phyloP scores from a whole-genome alignment of 2,113 vertebrate genomes.

The Pollimyrus isidori region DNA sequence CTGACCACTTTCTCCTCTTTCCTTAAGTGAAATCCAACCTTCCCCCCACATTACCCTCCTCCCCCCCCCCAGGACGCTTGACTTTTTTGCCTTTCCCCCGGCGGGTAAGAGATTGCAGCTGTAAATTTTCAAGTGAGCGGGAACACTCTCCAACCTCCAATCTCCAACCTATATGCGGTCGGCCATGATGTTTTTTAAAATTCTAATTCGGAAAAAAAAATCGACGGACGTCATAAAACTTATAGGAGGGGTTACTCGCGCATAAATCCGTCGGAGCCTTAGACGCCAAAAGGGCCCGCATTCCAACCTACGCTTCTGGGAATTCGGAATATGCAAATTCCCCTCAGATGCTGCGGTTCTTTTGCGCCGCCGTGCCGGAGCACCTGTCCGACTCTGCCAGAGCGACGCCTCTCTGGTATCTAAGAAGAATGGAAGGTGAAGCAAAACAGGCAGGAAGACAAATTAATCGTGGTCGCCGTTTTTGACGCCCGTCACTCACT shows the following conservation, averaged over 20 bases:
- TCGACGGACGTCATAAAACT: background rate
- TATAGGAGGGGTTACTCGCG: background rate
- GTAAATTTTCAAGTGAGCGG: slow-evolving; percentile 40
- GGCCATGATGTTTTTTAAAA: background rate
- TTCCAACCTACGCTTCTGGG: background rate
- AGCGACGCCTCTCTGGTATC: background rate
- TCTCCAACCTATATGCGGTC: too few species aligned
- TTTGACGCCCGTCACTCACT: background rate
- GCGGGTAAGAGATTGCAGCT: slow-evolving; percentile 31
- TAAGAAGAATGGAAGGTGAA: background rate
- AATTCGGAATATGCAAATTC: background rate
- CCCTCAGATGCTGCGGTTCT: background rate
- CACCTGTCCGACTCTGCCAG: background rate
- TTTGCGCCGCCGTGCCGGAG: too few species aligned
- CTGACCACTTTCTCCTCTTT: slow-evolving; percentile 38
- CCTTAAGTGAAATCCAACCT: slow-evolving; percentile 49
- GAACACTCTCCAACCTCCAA: background rate
- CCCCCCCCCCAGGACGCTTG: slow-evolving; percentile 47
- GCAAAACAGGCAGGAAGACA: background rate
- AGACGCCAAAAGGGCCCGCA: background rate
- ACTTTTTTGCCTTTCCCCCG: slow-evolving; percentile 42
- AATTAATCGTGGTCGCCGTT: background rate
- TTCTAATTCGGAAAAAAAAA: background rate
- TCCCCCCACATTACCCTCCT: slow-evolving; percentile 48
- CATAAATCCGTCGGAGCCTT: background rate